These are phyloP conservation scores for Hirtodrosophila cameraria DNA, from an alignment of 2,888 invertebrate genomes.

Conservation along the genomic window DNA sequence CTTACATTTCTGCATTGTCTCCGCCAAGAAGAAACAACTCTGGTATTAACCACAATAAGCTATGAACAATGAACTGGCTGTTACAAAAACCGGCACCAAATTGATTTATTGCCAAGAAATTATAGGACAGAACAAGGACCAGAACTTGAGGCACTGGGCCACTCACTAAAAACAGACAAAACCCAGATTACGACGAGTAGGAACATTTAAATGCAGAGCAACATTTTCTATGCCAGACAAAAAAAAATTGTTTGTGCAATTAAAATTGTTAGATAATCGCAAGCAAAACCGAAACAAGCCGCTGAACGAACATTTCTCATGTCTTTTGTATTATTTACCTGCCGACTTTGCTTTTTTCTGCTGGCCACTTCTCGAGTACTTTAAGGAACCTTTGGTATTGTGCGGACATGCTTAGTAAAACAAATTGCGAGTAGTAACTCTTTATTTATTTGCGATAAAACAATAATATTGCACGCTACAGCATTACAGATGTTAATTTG, in stretches of 20 bases:
- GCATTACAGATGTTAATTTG: conserved; percentile 35
- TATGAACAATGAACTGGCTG: too few relatives aligned
- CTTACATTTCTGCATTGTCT: conserved; percentile 28
- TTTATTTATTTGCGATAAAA: conserved; percentile 44
- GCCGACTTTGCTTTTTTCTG: conserved; percentile 89
- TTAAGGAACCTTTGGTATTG: conserved; percentile 90
- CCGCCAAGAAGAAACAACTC: conserved; percentile 47
- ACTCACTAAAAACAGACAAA: too few relatives aligned
- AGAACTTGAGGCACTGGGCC: too few relatives aligned
- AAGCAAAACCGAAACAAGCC: conserved; percentile 10
- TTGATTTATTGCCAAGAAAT: too few relatives aligned
- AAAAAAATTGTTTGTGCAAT: background rate
- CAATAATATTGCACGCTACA: conserved; percentile 54
- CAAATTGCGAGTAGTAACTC: conserved; percentile 10
- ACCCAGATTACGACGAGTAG: too few relatives aligned
- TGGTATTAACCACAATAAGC: conserved; percentile 54
- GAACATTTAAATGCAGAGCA: too few relatives aligned
- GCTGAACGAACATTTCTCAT: conserved; percentile 51
- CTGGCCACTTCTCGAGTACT: conserved; percentile 92
- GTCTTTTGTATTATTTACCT: conserved; percentile 85
- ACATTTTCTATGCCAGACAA: too few relatives aligned
- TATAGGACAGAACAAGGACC: too few relatives aligned
- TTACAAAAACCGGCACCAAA: too few relatives aligned
- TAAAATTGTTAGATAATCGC: conserved; percentile 62
- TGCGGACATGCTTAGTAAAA: conserved; percentile 85